Evolutionary conservation across 2,113 vertebrate species (phyloP).

Genomic region (Parotia lawesii): DNA sequence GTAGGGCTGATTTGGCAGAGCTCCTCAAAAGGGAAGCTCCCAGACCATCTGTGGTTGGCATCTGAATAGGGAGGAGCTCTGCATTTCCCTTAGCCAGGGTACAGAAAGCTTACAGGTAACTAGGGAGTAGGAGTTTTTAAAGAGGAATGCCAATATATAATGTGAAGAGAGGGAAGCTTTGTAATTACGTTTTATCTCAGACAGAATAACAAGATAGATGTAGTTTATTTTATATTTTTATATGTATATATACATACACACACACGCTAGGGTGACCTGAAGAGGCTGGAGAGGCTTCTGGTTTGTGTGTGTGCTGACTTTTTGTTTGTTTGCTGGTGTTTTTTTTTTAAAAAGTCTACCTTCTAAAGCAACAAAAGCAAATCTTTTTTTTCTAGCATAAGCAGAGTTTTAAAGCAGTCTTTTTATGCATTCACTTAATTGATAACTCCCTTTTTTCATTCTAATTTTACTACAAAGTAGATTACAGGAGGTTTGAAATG

Average conservation of each 20-base stretch:
- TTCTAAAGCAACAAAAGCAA: not conserved
- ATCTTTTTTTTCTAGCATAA: not conserved
- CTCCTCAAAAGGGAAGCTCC: not conserved
- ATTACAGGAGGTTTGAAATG: not conserved
- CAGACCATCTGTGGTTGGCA: not conserved
- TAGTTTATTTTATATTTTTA: not conserved
- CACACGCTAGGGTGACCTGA: not conserved
- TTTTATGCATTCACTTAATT: not conserved
- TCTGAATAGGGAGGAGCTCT: not conserved
- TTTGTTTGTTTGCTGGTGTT: not conserved
- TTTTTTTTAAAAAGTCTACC: not conserved
- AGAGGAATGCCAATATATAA: not conserved
- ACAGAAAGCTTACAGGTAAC: not conserved
- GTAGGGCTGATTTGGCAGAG: not conserved
- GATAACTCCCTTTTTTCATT: not conserved
- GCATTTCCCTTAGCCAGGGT: not conserved
- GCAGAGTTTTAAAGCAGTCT: not conserved
- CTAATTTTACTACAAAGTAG: not conserved
- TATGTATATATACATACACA: no score
- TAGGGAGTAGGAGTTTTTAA: not conserved
- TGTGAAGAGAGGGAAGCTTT: not conserved
- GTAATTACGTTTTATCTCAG: not conserved
- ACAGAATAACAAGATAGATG: not conserved
- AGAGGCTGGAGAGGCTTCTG: not conserved
- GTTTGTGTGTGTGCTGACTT: not conserved